A percentile compares a stretch with the other conserved stretches of the same genome.
phyloP scores from a whole-genome alignment of 1,140 invertebrate genomes.

The Akabosia matsudoensis region DNA sequence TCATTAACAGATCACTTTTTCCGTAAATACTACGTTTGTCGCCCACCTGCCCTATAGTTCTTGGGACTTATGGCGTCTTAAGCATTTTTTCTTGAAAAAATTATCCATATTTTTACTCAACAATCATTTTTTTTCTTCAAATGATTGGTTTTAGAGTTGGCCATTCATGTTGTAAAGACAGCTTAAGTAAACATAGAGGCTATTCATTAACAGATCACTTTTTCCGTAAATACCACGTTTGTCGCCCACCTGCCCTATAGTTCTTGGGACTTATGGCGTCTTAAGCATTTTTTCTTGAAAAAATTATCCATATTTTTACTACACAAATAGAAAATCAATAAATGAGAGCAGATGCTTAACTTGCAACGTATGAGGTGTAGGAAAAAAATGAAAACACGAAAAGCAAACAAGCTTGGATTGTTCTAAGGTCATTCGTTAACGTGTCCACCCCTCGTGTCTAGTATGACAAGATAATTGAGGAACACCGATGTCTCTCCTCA shows the following conservation, averaged over 20 bases:
- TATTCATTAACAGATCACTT: not conserved
- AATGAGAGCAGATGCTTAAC: too few species aligned
- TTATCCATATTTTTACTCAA: too few species aligned
- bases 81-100: too few species aligned
- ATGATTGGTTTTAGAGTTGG: not conserved
- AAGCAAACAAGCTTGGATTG: conserved; percentile 1
- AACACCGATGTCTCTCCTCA: too few species aligned
- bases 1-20: not conserved
- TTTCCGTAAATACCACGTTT: not conserved
- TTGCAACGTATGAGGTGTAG: too few species aligned
- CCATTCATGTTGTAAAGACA: not conserved
- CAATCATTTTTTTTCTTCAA: not conserved
- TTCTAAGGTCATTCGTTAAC: conserved; percentile 8
- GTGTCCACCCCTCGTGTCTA: conserved; percentile 11
- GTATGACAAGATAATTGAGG: conserved; percentile 7
- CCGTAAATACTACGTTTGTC: not conserved
- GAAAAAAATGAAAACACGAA: not conserved
- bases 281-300: too few species aligned
- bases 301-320: too few species aligned
- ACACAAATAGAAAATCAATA: too few species aligned
- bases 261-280: too few species aligned
- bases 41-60: not conserved
- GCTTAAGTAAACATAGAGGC: not conserved
- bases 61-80: too few species aligned
- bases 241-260: not conserved